Percentiles rank a stretch among this genome's conserved stretches.
Conservation (phyloP, 1,140 invertebrate species). For the Solenopsis fugax region DNA sequence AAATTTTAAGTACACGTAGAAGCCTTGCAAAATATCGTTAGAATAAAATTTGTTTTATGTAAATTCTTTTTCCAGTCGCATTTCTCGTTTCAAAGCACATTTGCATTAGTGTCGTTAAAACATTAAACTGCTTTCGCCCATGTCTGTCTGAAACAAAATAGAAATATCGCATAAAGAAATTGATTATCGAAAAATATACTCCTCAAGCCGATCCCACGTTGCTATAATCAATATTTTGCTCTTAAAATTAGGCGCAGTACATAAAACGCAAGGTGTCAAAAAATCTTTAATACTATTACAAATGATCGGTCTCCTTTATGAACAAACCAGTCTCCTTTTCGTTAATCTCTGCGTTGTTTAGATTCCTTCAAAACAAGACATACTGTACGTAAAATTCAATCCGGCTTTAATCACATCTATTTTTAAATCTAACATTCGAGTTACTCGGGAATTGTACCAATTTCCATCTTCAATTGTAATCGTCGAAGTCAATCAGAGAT, state of each 20-base stretch:
- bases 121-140: neutral
- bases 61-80: neutral
- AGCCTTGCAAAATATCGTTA: neutral
- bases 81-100: neutral
- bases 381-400: neutral
- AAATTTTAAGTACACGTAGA: constrained; percentile 28
- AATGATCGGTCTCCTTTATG: neutral
- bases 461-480: neutral
- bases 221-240: neutral
- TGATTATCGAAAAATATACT: constrained; percentile 5
- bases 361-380: neutral
- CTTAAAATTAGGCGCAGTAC: neutral
- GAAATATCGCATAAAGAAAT: neutral
- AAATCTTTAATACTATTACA: neutral
- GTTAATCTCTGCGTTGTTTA: neutral
- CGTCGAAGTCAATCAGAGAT: neutral
- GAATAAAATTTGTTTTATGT: constrained; percentile 4
- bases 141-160: neutral
- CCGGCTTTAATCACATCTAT: neutral
- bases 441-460: neutral
- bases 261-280: neutral
- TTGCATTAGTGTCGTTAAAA: neutral
- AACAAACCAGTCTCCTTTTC: neutral
- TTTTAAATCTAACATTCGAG: neutral
- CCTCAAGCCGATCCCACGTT: neutral